Base-by-base conservation (phyloP, 30 jellyfish, hydroid and myxozoan species). In the Sanderia malayensis region DNA sequence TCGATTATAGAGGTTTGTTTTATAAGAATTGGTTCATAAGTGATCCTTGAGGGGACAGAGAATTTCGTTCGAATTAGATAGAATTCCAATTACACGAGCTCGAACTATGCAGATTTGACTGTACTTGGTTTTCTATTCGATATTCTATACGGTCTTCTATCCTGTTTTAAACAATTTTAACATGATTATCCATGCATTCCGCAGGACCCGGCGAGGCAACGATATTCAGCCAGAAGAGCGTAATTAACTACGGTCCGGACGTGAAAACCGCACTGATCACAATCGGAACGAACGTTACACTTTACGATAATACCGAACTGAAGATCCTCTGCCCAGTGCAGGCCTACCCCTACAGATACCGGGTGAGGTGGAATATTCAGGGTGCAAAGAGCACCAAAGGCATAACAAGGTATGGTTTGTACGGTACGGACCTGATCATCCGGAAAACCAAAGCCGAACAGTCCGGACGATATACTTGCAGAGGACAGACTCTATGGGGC, bases 121-220 rank as follows among this genome's bases (percentile, higher is more conserved):
- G n/a, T n/a, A n/a, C n/a, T n/a, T n/a, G n/a, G n/a, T n/a, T n/a
- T n/a, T n/a, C n/a, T n/a, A n/a, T n/a, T n/a, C n/a, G n/a, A n/a
- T n/a, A n/a, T n/a, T n/a, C n/a, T n/a, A n/a, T n/a, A n/a, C n/a
- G n/a, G n/a, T n/a, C n/a, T n/a, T n/a, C n/a, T n/a, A n/a, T n/a
- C n/a, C n/a, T n/a, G n/a, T n/a, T n/a, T n/a, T n/a, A n/a, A n/a
- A n/a, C n/a, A n/a, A n/a, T n/a, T n/a, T n/a, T n/a, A n/a, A n/a
- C n/a, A n/a, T n/a, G n/a, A n/a, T n/a, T n/a, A n/a, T n/a, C n/a
- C n/a, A n/a, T n/a, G n/a, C n/a, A n/a, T n/a, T n/a, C n/a, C n/a
- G 17, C 58, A 88, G 97, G 32, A 46, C 68, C 85, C 18, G 89
- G 90, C 34, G 94, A 88, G 41, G 88, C 97, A 44, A 88, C 97